Conservation (phyloP, 2,113 vertebrate genomes). For the Dermatemys mawii region DNA sequence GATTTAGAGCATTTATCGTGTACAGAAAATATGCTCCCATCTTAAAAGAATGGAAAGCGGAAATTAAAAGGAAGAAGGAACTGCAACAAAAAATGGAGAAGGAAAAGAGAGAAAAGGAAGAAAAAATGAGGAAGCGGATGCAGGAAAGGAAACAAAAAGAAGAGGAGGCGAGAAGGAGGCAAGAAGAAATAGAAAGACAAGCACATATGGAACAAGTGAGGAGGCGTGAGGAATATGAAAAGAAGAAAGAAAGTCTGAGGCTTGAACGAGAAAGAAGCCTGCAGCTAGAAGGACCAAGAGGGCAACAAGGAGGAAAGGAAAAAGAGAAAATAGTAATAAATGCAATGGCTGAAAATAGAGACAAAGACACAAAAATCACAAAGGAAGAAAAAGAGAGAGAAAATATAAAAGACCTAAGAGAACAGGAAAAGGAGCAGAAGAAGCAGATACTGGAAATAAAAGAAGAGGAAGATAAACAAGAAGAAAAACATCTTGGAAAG, state of each 20-base stretch:
- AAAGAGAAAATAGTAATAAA: background rate
- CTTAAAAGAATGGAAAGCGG: slow-evolving; percentile 72
- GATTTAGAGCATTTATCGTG: slow-evolving; percentile 73
- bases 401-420: slow-evolving; percentile 15
- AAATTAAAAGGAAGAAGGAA: slow-evolving; percentile 70
- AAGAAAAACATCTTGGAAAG: background rate
- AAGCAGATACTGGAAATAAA: background rate
- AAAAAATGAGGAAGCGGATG: slow-evolving; percentile 54
- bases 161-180: slow-evolving; percentile 52
- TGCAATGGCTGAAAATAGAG: background rate
- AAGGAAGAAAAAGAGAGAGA: slow-evolving; percentile 17
- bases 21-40: slow-evolving; percentile 70
- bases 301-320: slow-evolving; percentile 20
- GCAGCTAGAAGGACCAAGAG: slow-evolving; percentile 20
- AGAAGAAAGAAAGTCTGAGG: slow-evolving; percentile 71
- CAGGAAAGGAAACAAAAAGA: slow-evolving; percentile 64
- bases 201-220: slow-evolving; percentile 54
- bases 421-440: slow-evolving; percentile 9
- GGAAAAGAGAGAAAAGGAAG: slow-evolving; percentile 70
- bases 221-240: slow-evolving; percentile 72
- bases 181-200: slow-evolving; percentile 57
- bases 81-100: slow-evolving; percentile 42
- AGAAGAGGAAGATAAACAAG: background rate
- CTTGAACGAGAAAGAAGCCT: slow-evolving; percentile 61
- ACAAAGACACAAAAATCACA: background rate